These are phyloP conservation scores for Gymnocypris eckloni DNA, from an alignment of 2,797 vertebrate genomes.

Conservation along the genomic window DNA sequence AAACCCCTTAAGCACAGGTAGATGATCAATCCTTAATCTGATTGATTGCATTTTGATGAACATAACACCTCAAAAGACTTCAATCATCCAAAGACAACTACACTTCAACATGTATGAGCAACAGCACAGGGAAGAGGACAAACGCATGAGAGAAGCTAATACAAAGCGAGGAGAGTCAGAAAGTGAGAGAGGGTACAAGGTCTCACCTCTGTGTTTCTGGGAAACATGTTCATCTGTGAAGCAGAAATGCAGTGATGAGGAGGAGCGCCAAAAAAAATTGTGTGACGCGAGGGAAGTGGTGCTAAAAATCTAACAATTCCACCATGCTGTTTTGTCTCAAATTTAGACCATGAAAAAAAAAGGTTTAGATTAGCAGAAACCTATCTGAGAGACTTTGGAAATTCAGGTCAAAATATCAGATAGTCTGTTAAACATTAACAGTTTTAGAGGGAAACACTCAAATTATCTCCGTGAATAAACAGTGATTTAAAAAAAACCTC, in stretches of 20 bases:
- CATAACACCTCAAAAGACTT: background rate
- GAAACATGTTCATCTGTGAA: constrained; percentile 58
- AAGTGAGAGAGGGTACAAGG: constrained; percentile 8
- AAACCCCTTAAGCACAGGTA: background rate
- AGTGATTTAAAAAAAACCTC: background rate
- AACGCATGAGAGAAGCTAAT: background rate
- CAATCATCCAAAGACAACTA: constrained; percentile 24
- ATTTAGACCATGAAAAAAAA: background rate
- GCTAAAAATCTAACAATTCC: background rate
- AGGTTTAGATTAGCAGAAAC: background rate
- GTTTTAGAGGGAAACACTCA: constrained; percentile 31
- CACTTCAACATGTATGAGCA: background rate
- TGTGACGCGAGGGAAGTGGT: background rate
- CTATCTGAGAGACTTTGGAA: background rate
- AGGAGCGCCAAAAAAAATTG: background rate
- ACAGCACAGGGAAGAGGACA: background rate
- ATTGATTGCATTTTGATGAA: constrained; percentile 2
- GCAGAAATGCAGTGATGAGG: constrained; percentile 51
- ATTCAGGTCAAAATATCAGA: constrained; percentile 26
- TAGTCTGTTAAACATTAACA: constrained; percentile 42
- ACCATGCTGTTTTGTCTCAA: background rate
- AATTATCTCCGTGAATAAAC: constrained; percentile 42
- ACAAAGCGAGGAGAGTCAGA: constrained; percentile 4
- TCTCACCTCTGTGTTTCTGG: constrained; percentile 56
- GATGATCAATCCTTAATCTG: background rate